Evolutionary conservation across 2,113 vertebrate species (phyloP), one percentile per base, ranked within the genome.

Genomic region (Rhinogobius similis): DNA sequence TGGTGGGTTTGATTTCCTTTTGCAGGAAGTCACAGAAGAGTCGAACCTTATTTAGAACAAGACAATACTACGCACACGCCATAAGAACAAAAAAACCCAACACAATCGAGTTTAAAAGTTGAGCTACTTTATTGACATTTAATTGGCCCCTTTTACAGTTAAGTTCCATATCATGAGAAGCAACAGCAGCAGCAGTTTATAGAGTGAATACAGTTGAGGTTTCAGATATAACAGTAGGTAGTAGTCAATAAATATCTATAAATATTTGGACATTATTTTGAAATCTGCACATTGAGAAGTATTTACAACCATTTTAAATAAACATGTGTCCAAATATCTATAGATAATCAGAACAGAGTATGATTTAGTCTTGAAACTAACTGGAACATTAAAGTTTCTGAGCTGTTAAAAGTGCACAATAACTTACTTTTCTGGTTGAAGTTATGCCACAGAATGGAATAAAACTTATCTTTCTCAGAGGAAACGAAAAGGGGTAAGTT

Each of bases 71-170:
- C 14, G 3, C 9, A 20, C 27, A 32, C 56, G 18, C 1, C 0
- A 32, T 20, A 1, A 29, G 0, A 65, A 2, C 7, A 14, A 75
- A 62, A 67, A 59, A n/a, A n/a, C n/a, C n/a, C n/a, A n/a, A 38
- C 26, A 0, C 21, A 41, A 56, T 8, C 62, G 9, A 65, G 76
- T 88, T 91, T 83, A 90, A 91, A 92, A 92, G 90, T 86, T 85
- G 65, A 83, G 46, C 80, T 87, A 67, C 59, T 10, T 86, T 90
- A 92, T 88, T 87, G 80, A 91, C 64, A 73, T 24, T 44, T 73
- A 64, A 56, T 82, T 77, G 83, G 63, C 83, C 79, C 76, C 70
- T 72, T 58, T 88, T 69, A 87, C 68, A 73, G 53, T 74, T 20
- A 61, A 77, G 63, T 81, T 46, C 62, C 68, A 38, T 74, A 62